phyloP scores from a whole-genome alignment of 53 echinoderm and acorn worm genomes.

The Echinometra lucunter region DNA sequence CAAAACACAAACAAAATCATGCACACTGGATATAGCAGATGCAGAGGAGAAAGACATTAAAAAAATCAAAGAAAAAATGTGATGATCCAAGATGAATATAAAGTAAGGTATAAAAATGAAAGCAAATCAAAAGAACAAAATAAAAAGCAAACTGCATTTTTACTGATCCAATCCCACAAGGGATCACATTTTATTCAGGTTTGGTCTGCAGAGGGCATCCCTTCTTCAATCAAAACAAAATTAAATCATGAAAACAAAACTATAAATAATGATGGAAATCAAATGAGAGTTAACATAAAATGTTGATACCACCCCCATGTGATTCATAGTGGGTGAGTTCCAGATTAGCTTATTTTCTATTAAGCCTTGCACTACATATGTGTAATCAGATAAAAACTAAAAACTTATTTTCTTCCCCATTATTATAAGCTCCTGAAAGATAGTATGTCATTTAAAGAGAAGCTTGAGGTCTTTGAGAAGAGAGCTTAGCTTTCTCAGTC shows the following conservation, averaged over 20 bases:
- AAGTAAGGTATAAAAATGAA: neutral
- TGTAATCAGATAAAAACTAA: neutral
- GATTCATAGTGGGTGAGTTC: neutral
- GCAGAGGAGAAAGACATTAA: neutral
- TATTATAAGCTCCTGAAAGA: no score
- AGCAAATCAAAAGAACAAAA: conserved; percentile 18
- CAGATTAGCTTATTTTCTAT: neutral
- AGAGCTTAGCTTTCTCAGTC: no score
- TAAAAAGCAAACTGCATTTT: neutral
- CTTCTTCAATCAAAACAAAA: conserved; percentile 17
- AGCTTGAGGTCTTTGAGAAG: no score
- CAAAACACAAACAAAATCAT: no score
- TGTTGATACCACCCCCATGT: neutral
- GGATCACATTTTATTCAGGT: neutral
- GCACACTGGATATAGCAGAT: neutral
- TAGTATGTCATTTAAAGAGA: no score
- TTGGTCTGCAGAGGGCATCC: conserved; percentile 30
- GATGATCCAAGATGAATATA: neutral
- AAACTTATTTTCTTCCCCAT: no score
- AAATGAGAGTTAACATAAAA: neutral
- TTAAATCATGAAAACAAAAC: conserved; percentile 1
- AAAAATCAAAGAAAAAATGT: neutral
- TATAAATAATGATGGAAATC: neutral
- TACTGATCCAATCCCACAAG: neutral
- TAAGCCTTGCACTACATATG: neutral